These are phyloP conservation scores for Eumaeus atala DNA, from an alignment of 1,140 invertebrate species.

Conservation along the genomic window DNA sequence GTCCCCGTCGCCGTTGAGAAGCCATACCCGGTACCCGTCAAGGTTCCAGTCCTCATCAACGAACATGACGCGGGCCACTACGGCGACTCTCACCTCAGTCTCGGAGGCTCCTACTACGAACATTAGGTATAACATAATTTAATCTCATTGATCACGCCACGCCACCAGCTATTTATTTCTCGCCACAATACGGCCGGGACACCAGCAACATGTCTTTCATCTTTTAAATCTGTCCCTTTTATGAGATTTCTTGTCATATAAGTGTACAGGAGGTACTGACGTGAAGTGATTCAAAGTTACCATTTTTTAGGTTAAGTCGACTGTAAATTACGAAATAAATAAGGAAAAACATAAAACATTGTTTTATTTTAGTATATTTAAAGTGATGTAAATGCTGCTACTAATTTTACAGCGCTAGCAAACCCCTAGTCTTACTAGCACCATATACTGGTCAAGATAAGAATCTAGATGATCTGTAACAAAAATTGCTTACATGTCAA, in stretches of 20 bases:
- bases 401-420: too few relatives aligned
- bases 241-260: conserved; percentile 57
- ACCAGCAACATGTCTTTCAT: conserved; percentile 60
- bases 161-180: conserved; percentile 57
- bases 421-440: too few relatives aligned
- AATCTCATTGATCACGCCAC: conserved; percentile 46
- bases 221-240: conserved; percentile 56
- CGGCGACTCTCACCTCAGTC: conserved; percentile 36
- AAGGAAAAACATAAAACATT: conserved; percentile 35
- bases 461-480: too few relatives aligned
- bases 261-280: conserved; percentile 47
- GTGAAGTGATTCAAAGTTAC: conserved; percentile 67
- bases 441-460: too few relatives aligned
- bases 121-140: conserved; percentile 57
- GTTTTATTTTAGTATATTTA: conserved; percentile 28
- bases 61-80: conserved; percentile 33
- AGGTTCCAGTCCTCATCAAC: conserved; percentile 64
- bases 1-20: conserved; percentile 71
- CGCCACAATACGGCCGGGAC: conserved; percentile 55
- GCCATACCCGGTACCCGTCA: conserved; percentile 75
- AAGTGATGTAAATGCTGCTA: too few relatives aligned
- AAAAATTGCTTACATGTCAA: too few relatives aligned
- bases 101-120: conserved; percentile 68
- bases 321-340: conserved; percentile 61
- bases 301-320: conserved; percentile 66